Evolutionary conservation across 2,888 invertebrate species (phyloP).

Genomic region (Apamea epomidion): DNA sequence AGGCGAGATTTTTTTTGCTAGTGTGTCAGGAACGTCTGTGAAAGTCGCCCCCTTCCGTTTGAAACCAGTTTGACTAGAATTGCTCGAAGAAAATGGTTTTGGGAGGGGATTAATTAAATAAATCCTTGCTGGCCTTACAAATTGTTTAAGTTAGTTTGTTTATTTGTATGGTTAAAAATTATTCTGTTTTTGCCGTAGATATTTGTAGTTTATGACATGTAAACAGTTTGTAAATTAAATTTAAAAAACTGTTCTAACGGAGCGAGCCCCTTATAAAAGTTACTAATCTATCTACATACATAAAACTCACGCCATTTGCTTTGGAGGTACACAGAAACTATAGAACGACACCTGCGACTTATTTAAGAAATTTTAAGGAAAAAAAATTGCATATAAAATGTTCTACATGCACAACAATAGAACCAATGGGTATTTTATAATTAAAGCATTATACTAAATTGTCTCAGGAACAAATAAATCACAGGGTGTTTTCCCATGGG

Average conservation of each 20-base stretch:
- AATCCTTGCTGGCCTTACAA: slow-evolving; percentile 9
- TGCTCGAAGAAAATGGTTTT: slow-evolving; percentile 49
- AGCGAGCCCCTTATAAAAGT: not conserved
- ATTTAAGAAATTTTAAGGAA: not conserved
- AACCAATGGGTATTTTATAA: slow-evolving; percentile 33
- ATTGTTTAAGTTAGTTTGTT: not conserved
- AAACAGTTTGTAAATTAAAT: not conserved
- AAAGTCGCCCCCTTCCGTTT: slow-evolving; percentile 35
- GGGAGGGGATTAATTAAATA: slow-evolving; percentile 29
- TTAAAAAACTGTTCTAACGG: not conserved
- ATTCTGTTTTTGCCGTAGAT: not conserved
- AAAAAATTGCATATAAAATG: not conserved
- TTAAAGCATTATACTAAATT: slow-evolving; percentile 48
- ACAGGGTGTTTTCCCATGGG: slow-evolving; percentile 55
- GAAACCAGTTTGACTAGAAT: slow-evolving; percentile 47
- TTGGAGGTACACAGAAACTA: no score
- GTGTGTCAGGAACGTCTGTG: slow-evolving; percentile 52
- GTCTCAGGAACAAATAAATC: slow-evolving; percentile 53
- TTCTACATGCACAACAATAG: slow-evolving; percentile 18
- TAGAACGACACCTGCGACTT: not conserved
- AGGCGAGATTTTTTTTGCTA: slow-evolving; percentile 67
- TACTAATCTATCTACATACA: not conserved
- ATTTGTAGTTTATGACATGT: not conserved
- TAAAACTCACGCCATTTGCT: not conserved
- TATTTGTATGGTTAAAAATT: not conserved